These are phyloP conservation scores for Lontra canadensis DNA, from an alignment of 2,113 vertebrate genomes.

Conservation along the genomic window DNA sequence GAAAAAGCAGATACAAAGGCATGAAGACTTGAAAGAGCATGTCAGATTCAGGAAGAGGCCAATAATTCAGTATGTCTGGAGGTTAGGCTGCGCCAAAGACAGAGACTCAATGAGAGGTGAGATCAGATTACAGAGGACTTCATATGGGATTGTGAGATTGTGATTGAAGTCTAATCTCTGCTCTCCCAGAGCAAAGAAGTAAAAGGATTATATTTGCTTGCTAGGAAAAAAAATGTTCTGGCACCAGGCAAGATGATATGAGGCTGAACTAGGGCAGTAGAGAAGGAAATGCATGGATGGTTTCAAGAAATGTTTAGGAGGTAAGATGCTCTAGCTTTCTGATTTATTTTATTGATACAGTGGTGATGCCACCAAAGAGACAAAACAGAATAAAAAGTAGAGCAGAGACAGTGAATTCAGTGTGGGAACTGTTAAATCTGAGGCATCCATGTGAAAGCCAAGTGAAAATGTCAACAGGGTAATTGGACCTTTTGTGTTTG, in stretches of 20 bases:
- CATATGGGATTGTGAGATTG: neutral
- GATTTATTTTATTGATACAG: neutral
- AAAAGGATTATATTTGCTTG: neutral
- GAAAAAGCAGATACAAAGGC: neutral
- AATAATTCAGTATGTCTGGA: neutral
- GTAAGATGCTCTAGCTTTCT: neutral
- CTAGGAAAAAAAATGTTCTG: neutral
- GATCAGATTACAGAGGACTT: neutral
- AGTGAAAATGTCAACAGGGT: neutral
- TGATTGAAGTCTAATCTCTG: too few species aligned
- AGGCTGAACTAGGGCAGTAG: neutral
- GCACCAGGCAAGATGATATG: neutral
- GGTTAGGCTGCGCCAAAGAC: neutral
- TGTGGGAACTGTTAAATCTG: neutral
- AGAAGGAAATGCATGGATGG: neutral
- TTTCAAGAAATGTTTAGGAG: conserved; percentile 7
- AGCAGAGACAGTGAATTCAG: neutral
- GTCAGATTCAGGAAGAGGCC: neutral
- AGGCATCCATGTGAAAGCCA: neutral
- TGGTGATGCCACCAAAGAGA: neutral
- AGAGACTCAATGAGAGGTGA: neutral
- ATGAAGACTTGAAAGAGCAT: neutral
- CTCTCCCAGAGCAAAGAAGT: neutral
- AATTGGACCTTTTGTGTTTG: neutral
- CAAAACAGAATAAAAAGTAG: neutral